phyloP scores from a whole-genome alignment of 1,140 invertebrate genomes.

The Melanaphis sacchari region DNA sequence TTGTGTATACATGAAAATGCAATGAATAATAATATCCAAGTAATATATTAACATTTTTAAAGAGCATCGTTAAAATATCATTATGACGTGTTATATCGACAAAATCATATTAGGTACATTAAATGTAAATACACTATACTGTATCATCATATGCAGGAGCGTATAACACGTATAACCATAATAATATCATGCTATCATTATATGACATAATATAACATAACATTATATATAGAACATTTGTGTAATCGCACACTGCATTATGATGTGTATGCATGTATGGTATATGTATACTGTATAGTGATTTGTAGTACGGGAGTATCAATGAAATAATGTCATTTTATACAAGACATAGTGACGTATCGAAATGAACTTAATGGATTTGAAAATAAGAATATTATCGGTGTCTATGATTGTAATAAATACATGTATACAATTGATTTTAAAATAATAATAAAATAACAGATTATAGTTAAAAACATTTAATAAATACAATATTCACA shows the following conservation, averaged over 20 bases:
- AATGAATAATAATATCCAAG: not conserved
- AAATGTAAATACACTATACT: not conserved
- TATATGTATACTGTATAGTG: conserved; percentile 13
- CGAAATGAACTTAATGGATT: not conserved
- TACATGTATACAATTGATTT: not conserved
- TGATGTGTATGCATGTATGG: not conserved
- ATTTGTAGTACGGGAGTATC: conserved; percentile 5
- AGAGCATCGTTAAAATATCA: not conserved
- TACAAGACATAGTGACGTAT: not conserved
- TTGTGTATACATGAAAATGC: not conserved
- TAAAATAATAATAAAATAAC: not conserved
- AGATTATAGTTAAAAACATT: not conserved
- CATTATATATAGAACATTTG: not conserved
- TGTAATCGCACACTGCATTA: not conserved
- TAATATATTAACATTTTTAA: not conserved
- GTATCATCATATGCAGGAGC: not conserved
- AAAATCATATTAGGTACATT: not conserved
- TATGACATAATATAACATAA: not conserved
- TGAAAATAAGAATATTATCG: not conserved
- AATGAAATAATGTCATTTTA: not conserved
- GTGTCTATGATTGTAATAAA: not conserved
- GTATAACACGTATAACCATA: not conserved
- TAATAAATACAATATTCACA: conserved; percentile 27
- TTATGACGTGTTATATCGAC: not conserved
- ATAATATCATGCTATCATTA: not conserved